These are phyloP conservation scores for Gulo gulo DNA, from an alignment of 2,113 vertebrate genomes.

Conservation along the genomic window DNA sequence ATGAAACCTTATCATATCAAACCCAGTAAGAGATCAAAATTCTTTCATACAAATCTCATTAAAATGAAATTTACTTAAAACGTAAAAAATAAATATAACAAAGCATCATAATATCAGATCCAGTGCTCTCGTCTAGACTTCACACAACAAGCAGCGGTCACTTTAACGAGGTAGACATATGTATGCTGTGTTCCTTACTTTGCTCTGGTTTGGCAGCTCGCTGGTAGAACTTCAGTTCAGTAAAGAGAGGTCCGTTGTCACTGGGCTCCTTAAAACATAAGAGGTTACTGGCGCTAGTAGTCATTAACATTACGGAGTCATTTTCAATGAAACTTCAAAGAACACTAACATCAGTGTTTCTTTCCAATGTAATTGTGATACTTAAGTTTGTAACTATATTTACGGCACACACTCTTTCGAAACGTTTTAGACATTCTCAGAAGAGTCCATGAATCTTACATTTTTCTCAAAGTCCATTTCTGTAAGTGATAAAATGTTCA, in stretches of 20 bases:
- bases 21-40: background rate
- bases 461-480: slow-evolving; percentile 41
- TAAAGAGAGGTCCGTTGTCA: slow-evolving; percentile 97
- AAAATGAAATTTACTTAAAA: background rate
- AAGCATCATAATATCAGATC: background rate
- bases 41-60: background rate
- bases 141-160: background rate
- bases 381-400: background rate
- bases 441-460: background rate
- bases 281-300: slow-evolving; percentile 47
- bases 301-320: background rate
- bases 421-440: slow-evolving; percentile 4
- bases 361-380: background rate
- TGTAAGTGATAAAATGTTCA: slow-evolving; percentile 39
- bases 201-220: slow-evolving; percentile 95
- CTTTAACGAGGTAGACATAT: background rate
- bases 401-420: background rate
- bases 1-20: background rate
- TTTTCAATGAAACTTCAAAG: slow-evolving; percentile 19
- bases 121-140: background rate
- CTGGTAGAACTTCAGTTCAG: slow-evolving; percentile 97
- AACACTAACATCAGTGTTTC: background rate
- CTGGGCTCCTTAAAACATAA: slow-evolving; percentile 92
- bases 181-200: slow-evolving; percentile 86
- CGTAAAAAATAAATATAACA: background rate